A percentile compares a stretch with the other conserved stretches of the same genome.
Evolutionary conservation across 2,113 vertebrate species (phyloP).

Genomic region (Zapornia atra): DNA sequence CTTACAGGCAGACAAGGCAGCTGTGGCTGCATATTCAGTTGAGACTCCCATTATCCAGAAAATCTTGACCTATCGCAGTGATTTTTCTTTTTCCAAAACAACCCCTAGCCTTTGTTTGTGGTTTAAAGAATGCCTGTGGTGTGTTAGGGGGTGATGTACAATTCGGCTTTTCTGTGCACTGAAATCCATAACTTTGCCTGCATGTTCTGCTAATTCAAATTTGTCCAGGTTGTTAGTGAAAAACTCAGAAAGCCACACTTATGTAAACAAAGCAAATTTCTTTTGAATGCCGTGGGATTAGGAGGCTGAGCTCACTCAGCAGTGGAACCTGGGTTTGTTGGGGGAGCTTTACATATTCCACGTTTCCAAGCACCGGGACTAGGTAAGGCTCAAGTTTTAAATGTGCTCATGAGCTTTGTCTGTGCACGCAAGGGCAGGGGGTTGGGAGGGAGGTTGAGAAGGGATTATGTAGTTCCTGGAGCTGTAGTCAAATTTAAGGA

Average conservation of each 20-base stretch:
- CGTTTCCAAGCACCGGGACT: not conserved
- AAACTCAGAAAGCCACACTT: not conserved
- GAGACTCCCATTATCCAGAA: not conserved
- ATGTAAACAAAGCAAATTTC: not conserved
- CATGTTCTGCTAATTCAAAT: not conserved
- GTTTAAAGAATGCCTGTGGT: not conserved
- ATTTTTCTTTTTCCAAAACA: not conserved
- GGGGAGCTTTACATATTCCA: not conserved
- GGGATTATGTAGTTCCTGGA: not conserved
- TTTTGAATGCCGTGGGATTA: not conserved
- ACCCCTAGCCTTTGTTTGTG: not conserved
- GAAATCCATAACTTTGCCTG: not conserved
- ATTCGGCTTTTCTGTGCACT: not conserved
- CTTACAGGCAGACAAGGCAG: not conserved
- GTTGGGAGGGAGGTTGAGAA: not conserved
- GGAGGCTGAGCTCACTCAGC: not conserved
- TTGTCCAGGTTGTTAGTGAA: not conserved
- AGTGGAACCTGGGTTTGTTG: not conserved
- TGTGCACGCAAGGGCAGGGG: not conserved
- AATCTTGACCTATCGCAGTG: not conserved
- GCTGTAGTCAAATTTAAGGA: not conserved
- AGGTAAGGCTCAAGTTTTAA: not conserved
- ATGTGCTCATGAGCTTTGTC: not conserved
- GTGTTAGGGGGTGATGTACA: not conserved
- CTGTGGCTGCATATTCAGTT: not conserved